Conservation (phyloP, 2,888 invertebrate genomes). For the Chloroclystis v-ata region DNA sequence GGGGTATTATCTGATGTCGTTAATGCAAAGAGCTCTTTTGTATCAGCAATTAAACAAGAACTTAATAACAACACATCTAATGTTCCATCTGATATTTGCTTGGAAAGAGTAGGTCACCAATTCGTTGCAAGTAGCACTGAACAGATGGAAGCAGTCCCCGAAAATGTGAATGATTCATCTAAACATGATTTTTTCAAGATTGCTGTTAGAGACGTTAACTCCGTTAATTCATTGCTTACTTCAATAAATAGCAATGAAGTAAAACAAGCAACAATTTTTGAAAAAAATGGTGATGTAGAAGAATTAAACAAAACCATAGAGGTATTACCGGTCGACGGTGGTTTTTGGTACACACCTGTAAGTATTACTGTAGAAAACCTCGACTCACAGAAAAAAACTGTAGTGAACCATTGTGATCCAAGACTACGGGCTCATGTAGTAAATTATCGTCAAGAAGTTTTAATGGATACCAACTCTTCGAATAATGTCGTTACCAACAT, state of each 20-base stretch:
- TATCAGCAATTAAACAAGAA: neutral
- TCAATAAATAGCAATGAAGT: neutral
- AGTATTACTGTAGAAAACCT: neutral
- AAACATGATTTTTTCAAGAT: neutral
- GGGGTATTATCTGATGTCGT: neutral
- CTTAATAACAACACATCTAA: neutral
- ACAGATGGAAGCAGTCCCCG: neutral
- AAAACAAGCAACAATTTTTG: neutral
- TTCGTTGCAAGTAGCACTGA: neutral
- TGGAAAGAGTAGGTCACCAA: no score
- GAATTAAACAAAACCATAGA: neutral
- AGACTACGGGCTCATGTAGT: neutral
- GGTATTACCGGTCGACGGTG: no score
- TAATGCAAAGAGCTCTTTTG: neutral
- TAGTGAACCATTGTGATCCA: neutral
- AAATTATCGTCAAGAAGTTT: no score
- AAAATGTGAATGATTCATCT: neutral
- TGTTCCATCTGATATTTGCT: neutral
- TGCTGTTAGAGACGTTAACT: neutral
- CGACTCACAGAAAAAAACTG: neutral
- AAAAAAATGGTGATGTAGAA: neutral
- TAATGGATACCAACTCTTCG: neutral
- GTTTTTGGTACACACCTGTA: neutral
- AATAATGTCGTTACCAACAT: no score
- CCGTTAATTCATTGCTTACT: slow-evolving; percentile 1